These are phyloP conservation scores for Caenorhabditis briggsae DNA, from an alignment of 1,140 invertebrate genomes.

Conservation along the genomic window DNA sequence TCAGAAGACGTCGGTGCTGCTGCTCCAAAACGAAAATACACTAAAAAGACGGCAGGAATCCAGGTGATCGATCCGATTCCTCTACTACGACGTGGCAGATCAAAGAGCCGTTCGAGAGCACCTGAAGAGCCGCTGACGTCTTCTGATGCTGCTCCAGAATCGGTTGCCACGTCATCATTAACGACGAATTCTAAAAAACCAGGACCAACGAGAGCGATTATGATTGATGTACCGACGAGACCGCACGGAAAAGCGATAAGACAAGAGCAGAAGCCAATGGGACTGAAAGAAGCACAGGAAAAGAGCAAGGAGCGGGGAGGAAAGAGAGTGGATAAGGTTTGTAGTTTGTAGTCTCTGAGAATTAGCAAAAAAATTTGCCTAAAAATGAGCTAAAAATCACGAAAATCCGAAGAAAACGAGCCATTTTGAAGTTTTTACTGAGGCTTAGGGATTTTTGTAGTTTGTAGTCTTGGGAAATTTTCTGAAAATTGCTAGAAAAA, in stretches of 20 bases:
- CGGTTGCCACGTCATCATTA: neutral
- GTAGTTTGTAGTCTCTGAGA: too few species aligned
- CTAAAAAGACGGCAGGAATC: neutral
- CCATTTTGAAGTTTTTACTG: too few species aligned
- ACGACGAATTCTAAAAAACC: neutral
- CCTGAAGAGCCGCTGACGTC: neutral
- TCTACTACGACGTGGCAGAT: neutral
- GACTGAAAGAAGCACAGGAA: slow-evolving; percentile 1
- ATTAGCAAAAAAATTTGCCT: too few species aligned
- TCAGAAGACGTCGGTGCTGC: too few species aligned
- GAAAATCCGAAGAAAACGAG: neutral
- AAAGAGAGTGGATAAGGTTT: slow-evolving; percentile 27
- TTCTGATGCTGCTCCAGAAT: neutral
- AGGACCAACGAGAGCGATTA: neutral
- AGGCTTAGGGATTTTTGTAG: too few species aligned
- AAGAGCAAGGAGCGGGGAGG: neutral
- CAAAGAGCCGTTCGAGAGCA: neutral
- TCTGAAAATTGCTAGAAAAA: too few species aligned
- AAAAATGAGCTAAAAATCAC: neutral
- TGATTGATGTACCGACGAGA: neutral
- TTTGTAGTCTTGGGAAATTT: too few species aligned
- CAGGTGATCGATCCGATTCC: neutral
- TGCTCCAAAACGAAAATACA: neutral
- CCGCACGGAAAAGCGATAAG: neutral
- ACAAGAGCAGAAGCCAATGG: neutral